Evolutionary conservation across 2,797 vertebrate species (phyloP).

Genomic region (Acipenser transmontanus): DNA sequence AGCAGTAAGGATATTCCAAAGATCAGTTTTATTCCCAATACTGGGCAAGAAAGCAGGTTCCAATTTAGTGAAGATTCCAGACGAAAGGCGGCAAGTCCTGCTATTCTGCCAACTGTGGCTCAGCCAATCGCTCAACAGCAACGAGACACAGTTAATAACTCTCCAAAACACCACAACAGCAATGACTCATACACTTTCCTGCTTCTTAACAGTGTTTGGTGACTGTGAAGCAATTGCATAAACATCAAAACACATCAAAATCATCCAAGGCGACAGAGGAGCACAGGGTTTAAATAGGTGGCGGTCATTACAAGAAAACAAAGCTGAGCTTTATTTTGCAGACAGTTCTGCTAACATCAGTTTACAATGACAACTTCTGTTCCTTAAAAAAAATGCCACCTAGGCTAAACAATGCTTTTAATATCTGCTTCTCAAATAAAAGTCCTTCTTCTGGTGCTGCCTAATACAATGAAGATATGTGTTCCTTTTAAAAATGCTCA

Average conservation of each 20-base stretch:
- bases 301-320: constrained; percentile 43
- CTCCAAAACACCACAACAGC: constrained; percentile 45
- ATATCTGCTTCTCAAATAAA: too few species aligned
- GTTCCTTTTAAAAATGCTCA: too few species aligned
- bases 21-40: too few species aligned
- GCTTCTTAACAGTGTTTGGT: constrained; percentile 22
- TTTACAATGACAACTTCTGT: constrained; percentile 43
- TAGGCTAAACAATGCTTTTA: constrained; percentile 43
- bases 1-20: too few species aligned
- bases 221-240: constrained; percentile 32
- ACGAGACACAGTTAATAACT: constrained; percentile 46
- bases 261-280: constrained; percentile 43
- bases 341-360: constrained; percentile 24
- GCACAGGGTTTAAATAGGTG: constrained; percentile 42
- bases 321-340: constrained; percentile 13
- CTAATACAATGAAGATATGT: too few species aligned
- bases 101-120: constrained; percentile 5
- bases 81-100: too few species aligned
- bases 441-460: too few species aligned
- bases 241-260: constrained; percentile 33
- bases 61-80: too few species aligned
- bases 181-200: constrained; percentile 27
- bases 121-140: constrained; percentile 36
- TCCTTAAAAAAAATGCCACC: constrained; percentile 41
- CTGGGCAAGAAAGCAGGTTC: too few species aligned